A percentile compares a stretch with the other conserved stretches of the same genome.
These are phyloP conservation scores for Lindbergichthys nudifrons DNA, from an alignment of 2,797 vertebrate species.

Conservation along the genomic window DNA sequence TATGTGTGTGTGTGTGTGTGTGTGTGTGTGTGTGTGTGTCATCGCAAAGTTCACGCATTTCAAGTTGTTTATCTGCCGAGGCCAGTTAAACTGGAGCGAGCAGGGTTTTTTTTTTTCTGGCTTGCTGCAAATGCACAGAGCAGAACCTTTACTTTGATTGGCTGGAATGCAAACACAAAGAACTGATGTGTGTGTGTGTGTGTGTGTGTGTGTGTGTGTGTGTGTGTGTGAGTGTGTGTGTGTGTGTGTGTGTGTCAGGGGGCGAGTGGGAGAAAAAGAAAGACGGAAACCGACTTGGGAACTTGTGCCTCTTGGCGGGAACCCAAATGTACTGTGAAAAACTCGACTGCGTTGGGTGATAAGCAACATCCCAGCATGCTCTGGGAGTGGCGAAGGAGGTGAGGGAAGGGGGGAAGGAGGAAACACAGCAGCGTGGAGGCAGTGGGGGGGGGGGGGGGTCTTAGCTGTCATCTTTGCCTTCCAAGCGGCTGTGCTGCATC, in stretches of 20 bases:
- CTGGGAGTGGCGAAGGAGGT: slow-evolving; percentile 48
- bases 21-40: slow-evolving; percentile 14
- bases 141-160: slow-evolving; percentile 73
- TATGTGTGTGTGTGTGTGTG: background rate
- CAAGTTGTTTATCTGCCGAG: slow-evolving; percentile 72
- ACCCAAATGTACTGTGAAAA: slow-evolving; percentile 55
- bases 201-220: slow-evolving; percentile 8
- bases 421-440: slow-evolving; percentile 31
- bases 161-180: slow-evolving; percentile 76
- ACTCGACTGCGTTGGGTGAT: slow-evolving; percentile 78
- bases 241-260: slow-evolving; percentile 15
- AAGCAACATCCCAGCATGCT: slow-evolving; percentile 78
- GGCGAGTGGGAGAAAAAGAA: slow-evolving; percentile 31
- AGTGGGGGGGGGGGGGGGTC: background rate
- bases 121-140: slow-evolving; percentile 60
- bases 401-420: slow-evolving; percentile 33
- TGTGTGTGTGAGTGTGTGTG: slow-evolving; percentile 17
- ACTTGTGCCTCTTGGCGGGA: slow-evolving; percentile 67
- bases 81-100: slow-evolving; percentile 66
- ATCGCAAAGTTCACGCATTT: slow-evolving; percentile 61
- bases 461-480: slow-evolving; percentile 52
- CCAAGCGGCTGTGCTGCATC: slow-evolving; percentile 41
- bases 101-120: slow-evolving; percentile 45
- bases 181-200: slow-evolving; percentile 20
- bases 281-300: slow-evolving; percentile 55